These are phyloP conservation scores for Larimichthys polyactis DNA, from an alignment of 2,113 vertebrate genomes.

Conservation along the genomic window DNA sequence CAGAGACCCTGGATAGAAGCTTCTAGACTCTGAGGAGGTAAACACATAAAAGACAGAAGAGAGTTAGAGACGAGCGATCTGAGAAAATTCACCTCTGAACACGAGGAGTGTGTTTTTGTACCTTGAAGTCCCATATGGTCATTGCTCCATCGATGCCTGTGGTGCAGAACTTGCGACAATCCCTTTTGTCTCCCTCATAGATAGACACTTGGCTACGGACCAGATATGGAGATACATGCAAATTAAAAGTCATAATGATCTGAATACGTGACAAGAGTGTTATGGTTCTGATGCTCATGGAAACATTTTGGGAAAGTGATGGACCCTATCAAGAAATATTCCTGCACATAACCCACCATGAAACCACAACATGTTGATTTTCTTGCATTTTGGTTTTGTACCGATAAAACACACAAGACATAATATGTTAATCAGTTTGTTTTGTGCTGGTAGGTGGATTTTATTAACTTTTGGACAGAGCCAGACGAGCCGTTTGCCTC, in stretches of 20 bases:
- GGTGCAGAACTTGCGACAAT: slow-evolving; percentile 99
- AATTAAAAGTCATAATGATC: background rate
- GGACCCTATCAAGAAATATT: background rate
- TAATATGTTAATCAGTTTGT: background rate
- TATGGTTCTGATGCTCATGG: background rate
- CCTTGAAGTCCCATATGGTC: slow-evolving; percentile 99
- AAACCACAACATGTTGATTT: no score
- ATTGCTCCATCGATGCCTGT: slow-evolving; percentile 99
- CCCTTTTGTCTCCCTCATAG: slow-evolving; percentile 98
- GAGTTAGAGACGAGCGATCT: background rate
- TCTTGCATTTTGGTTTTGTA: no score
- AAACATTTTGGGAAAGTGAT: background rate
- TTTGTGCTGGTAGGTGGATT: background rate
- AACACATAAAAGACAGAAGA: slow-evolving; percentile 10
- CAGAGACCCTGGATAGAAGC: slow-evolving; percentile 96
- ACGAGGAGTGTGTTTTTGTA: slow-evolving; percentile 55
- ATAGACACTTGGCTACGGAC: slow-evolving; percentile 96
- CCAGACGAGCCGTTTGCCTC: background rate
- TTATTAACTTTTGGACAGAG: background rate
- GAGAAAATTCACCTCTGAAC: background rate
- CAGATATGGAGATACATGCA: background rate
- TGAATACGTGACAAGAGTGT: background rate
- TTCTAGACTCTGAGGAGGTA: slow-evolving; percentile 91
- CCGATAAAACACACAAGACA: background rate
- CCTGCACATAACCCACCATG: no score